Percentiles rank a stretch among this genome's conserved stretches.
Conservation (phyloP, 2,113 vertebrate genomes). For the Meleagris gallopavo region DNA sequence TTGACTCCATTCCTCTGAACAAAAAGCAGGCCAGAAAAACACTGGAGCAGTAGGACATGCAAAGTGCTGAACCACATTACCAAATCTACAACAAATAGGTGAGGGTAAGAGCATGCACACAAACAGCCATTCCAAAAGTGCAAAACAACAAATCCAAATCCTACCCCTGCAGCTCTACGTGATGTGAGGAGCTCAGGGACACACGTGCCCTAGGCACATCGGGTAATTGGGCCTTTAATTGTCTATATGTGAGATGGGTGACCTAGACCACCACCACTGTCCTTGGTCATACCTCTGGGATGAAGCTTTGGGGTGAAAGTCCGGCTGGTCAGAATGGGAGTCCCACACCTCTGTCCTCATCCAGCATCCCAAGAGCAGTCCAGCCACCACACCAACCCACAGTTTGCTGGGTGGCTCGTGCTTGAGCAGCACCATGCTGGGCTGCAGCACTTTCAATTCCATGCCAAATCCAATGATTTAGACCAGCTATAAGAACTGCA, state of each 20-base stretch:
- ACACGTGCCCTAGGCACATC: fast-evolving
- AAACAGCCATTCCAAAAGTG: fast-evolving
- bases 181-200: background rate
- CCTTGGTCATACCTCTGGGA: too few species aligned
- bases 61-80: background rate
- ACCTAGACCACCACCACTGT: fast-evolving
- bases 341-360: background rate
- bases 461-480: background rate
- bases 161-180: background rate
- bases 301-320: background rate
- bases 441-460: background rate
- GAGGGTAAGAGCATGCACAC: background rate
- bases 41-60: background rate
- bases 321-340: fast-evolving
- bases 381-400: fast-evolving
- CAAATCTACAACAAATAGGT: fast-evolving
- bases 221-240: background rate
- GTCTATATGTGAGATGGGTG: background rate
- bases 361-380: background rate
- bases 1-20: background rate
- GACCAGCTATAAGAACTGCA: background rate
- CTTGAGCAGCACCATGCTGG: background rate
- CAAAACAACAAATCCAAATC: background rate
- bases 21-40: background rate
- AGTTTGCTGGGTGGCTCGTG: background rate